Base-by-base conservation (phyloP, 2,113 vertebrate species). In the Hydrolagus affinis region DNA sequence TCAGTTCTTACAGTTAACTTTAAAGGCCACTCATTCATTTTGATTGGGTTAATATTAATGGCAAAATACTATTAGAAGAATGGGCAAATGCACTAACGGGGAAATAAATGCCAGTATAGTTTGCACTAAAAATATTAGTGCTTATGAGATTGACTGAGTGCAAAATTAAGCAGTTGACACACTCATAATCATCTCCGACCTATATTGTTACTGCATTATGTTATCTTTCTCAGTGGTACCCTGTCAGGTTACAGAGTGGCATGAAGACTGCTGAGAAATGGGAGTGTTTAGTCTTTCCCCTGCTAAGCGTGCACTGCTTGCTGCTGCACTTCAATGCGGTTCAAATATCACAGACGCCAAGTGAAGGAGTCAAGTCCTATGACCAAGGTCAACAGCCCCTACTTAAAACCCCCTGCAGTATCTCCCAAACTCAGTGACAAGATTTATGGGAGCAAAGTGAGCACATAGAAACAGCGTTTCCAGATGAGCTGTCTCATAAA, bases 401-500 rank as follows among this genome's bases (percentile, higher is more conserved):
- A 66, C 62, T 83, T 83, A 83, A 85, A 85, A 32, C 85, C 25
- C 14, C 14, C 0, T 85, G 44, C 30, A 75, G 70, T 85, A 73
- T 17, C 60, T 64, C 74, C 17, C 44, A 86, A 74, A 77, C 59
- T 68, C 87, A 87, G 23, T 30, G 19, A 76, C 85, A 14, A 87
- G 86, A 90, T 91, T 91, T 89, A 88, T 87, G 87, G 80, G 44
- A 87, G 56, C 86, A 88, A 74, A 56, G 85, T 86, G 69, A 89
- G 85, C 87, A 89, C 87, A 85, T 87, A 87, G 71, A 88, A 91
- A 90, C 86, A 88, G 68, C 88, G 87, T 89, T 88, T 87, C 86
- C 70, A 87, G 87, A 87, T 88, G 86, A 91, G 89, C 86, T 87
- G 88, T 87, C 88, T 89, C 87, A 89, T 57, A 80, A 80, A 62